Conservation (phyloP, 2,797 vertebrate species). For the Spinus pinus region DNA sequence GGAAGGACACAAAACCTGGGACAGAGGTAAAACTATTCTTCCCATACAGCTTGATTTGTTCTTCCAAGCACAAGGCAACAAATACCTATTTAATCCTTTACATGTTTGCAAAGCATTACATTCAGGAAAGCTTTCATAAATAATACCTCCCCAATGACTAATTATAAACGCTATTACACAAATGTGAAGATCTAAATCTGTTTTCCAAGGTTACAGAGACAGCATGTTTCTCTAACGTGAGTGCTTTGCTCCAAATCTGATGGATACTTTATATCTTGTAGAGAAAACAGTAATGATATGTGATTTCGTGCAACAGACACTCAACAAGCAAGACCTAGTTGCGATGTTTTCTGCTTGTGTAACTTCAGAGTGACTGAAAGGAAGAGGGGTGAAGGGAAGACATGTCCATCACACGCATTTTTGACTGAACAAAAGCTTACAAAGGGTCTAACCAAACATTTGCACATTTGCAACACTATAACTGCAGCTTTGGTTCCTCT, state of each 20-base stretch:
- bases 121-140: constrained; percentile 26
- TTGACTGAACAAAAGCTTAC: neutral
- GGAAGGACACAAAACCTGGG: neutral
- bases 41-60: neutral
- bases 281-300: neutral
- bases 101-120: neutral
- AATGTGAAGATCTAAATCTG: neutral
- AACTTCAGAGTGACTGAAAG: neutral
- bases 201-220: neutral
- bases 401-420: neutral
- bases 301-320: neutral
- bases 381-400: neutral
- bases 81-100: neutral
- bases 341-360: neutral
- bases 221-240: neutral
- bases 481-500: neutral
- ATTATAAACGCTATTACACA: constrained; percentile 3
- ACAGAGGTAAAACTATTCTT: neutral
- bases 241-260: neutral
- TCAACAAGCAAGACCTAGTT: neutral
- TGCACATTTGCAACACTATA: neutral
- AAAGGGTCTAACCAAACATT: neutral
- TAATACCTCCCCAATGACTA: neutral
- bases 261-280: neutral
- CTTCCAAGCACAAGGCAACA: neutral